phyloP scores from a whole-genome alignment of 2,888 invertebrate species.

The Andricus curvator region DNA sequence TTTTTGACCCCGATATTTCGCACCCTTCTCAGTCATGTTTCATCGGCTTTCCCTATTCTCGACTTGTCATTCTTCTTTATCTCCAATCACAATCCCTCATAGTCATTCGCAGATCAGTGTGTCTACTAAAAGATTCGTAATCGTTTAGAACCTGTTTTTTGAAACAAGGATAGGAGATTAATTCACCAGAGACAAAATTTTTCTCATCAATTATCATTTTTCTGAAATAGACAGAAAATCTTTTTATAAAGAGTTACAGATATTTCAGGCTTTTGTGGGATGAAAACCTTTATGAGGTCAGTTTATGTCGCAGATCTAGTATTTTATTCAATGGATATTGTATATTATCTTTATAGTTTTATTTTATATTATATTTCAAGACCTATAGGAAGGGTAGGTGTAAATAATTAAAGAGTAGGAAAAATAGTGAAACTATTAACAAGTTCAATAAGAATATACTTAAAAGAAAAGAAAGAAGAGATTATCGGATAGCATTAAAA shows the following conservation, averaged over 20 bases:
- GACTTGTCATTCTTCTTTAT: conserved; percentile 25
- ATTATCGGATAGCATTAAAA: too few species aligned
- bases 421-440: too few species aligned
- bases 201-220: conserved; percentile 24
- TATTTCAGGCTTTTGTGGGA: not conserved
- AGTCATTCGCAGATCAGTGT: conserved; percentile 20
- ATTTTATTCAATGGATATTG: not conserved
- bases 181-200: conserved; percentile 1
- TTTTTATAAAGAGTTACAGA: conserved; percentile 4
- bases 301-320: not conserved
- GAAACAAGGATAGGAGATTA: conserved; percentile 15
- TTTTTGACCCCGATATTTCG: conserved; percentile 49
- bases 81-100: conserved; percentile 26
- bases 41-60: conserved; percentile 4
- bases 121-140: conserved; percentile 12
- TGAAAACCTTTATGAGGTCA: conserved; percentile 6
- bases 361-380: not conserved
- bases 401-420: too few species aligned
- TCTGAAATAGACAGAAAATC: not conserved
- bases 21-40: conserved; percentile 20
- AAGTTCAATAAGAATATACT: too few species aligned
- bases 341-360: not conserved
- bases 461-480: too few species aligned
- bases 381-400: too few species aligned
- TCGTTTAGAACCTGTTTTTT: conserved; percentile 7